phyloP scores from a whole-genome alignment of 1,140 invertebrate species.

The Drosophila triauraria region DNA sequence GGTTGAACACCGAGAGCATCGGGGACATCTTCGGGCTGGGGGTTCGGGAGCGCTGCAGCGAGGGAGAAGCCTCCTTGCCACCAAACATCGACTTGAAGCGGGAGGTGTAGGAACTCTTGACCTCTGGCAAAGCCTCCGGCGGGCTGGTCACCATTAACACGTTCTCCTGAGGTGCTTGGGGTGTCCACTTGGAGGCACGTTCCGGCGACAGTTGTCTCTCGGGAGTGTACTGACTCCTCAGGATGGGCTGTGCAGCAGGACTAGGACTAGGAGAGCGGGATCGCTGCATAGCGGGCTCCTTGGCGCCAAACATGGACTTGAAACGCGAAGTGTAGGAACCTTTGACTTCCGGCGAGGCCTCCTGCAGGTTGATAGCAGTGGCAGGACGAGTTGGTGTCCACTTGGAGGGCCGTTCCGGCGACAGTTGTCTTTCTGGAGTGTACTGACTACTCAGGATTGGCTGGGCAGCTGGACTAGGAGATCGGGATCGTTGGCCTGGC shows the following conservation, averaged over 20 bases:
- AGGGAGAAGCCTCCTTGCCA: constrained; percentile 61
- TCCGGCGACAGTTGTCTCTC: constrained; percentile 67
- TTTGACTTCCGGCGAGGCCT: constrained; percentile 61
- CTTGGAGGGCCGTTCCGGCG: constrained; percentile 54
- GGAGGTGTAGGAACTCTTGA: constrained; percentile 71
- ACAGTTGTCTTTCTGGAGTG: constrained; percentile 67
- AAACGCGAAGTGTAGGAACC: constrained; percentile 72
- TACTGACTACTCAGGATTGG: constrained; percentile 66
- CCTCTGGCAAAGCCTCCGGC: constrained; percentile 56
- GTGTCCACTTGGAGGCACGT: constrained; percentile 39
- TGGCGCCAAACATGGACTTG: constrained; percentile 72
- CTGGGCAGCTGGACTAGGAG: background rate
- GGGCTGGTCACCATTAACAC: constrained; percentile 1
- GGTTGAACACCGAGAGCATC: constrained; percentile 62
- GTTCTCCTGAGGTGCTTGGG: constrained; percentile 3
- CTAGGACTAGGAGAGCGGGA: constrained; percentile 50
- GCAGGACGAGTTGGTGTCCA: constrained; percentile 28
- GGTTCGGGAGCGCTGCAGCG: constrained; percentile 50
- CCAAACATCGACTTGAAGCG: constrained; percentile 76
- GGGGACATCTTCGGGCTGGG: constrained; percentile 57
- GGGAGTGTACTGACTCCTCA: constrained; percentile 72
- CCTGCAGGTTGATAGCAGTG: constrained; percentile 37
- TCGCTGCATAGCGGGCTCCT: constrained; percentile 54
- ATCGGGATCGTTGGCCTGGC: constrained; percentile 18
- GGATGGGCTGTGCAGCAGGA: constrained; percentile 19